These are phyloP conservation scores for Eilema sororculum DNA, from an alignment of 2,888 invertebrate species.

Conservation along the genomic window DNA sequence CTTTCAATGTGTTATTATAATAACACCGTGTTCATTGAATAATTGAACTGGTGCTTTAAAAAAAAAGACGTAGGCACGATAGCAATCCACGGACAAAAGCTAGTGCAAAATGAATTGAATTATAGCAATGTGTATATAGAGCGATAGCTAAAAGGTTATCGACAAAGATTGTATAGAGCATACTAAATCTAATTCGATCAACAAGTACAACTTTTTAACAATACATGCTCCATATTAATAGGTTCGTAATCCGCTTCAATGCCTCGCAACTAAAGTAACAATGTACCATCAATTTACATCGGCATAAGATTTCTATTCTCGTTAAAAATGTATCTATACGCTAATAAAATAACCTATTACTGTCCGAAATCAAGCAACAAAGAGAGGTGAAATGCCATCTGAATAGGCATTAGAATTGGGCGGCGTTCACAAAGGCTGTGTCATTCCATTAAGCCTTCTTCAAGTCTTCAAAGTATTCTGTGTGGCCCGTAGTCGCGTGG, in stretches of 20 bases:
- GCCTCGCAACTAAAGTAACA: slow-evolving; percentile 52
- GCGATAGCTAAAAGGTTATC: slow-evolving; percentile 54
- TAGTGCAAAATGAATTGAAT: slow-evolving; percentile 43
- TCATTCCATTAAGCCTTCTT: slow-evolving; percentile 87
- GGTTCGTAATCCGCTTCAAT: slow-evolving; percentile 52
- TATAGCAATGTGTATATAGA: slow-evolving; percentile 33
- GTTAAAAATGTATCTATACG: slow-evolving; percentile 79
- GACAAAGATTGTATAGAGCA: slow-evolving; percentile 53
- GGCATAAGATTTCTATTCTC: slow-evolving; percentile 73
- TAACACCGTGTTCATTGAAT: slow-evolving; percentile 7
- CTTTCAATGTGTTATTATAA: slow-evolving; percentile 10
- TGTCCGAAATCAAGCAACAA: slow-evolving; percentile 86
- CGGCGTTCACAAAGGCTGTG: slow-evolving; percentile 85
- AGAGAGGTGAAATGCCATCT: slow-evolving; percentile 85
- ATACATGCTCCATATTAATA: slow-evolving; percentile 56
- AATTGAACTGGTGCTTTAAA: background rate
- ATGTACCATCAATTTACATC: slow-evolving; percentile 67
- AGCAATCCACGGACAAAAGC: slow-evolving; percentile 15
- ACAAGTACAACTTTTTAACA: slow-evolving; percentile 56
- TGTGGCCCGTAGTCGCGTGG: slow-evolving; percentile 85
- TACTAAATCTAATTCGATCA: slow-evolving; percentile 62
- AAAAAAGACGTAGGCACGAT: background rate
- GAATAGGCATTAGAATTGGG: slow-evolving; percentile 87
- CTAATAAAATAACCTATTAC: slow-evolving; percentile 86
- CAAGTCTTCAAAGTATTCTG: slow-evolving; percentile 79